phyloP scores from a whole-genome alignment of 2,797 vertebrate genomes.

The Argyrosomus regius region DNA sequence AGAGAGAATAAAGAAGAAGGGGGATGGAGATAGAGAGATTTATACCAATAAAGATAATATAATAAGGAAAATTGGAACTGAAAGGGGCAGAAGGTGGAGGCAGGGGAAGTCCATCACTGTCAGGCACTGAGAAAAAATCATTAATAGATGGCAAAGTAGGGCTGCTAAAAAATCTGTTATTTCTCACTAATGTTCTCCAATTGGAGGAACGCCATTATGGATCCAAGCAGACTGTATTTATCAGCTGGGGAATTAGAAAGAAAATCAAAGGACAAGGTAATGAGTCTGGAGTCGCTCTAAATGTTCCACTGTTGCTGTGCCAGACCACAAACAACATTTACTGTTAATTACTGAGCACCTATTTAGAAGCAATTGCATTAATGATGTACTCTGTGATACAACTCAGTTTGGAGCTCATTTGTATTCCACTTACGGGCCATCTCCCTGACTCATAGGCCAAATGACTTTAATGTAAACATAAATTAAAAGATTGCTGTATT shows the following conservation, averaged over 20 bases:
- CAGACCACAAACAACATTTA: constrained; percentile 46
- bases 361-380: constrained; percentile 41
- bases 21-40: constrained; percentile 19
- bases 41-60: constrained; percentile 22
- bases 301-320: constrained; percentile 26
- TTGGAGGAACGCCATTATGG: constrained; percentile 61
- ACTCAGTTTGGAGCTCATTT: constrained; percentile 42
- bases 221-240: constrained; percentile 62
- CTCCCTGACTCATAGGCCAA: not conserved
- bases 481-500: not conserved
- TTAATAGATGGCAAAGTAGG: constrained; percentile 64
- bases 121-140: constrained; percentile 66
- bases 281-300: constrained; percentile 48
- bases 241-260: constrained; percentile 46
- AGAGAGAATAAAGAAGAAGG: constrained; percentile 5
- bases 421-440: constrained; percentile 14
- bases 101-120: constrained; percentile 73
- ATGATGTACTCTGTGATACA: constrained; percentile 34
- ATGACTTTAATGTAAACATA: not conserved
- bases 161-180: constrained; percentile 67
- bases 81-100: constrained; percentile 50
- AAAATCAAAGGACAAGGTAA: constrained; percentile 58
- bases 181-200: constrained; percentile 64
- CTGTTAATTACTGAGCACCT: constrained; percentile 57
- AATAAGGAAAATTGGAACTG: constrained; percentile 52